phyloP scores from a whole-genome alignment of 2,113 vertebrate genomes.

The Sylvilagus bachmani region DNA sequence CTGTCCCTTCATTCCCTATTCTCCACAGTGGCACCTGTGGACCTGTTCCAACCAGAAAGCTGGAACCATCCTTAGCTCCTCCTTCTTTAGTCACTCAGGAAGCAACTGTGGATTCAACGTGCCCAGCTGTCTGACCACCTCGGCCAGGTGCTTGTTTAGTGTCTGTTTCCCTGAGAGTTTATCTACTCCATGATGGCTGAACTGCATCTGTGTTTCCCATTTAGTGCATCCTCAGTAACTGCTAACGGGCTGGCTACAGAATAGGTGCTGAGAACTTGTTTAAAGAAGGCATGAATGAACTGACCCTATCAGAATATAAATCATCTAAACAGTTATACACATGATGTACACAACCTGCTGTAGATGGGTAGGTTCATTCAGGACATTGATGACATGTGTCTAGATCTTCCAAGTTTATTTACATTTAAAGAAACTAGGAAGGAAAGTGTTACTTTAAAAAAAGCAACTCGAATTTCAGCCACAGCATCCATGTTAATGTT shows the following conservation, averaged over 20 bases:
- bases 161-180: not conserved
- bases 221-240: not conserved
- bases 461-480: not conserved
- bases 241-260: not conserved
- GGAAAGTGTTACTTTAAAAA: not conserved
- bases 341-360: not conserved
- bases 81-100: not conserved
- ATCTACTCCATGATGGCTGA: not conserved
- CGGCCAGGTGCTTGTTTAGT: not conserved
- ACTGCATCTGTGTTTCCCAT: not conserved
- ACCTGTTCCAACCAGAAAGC: not conserved
- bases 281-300: slow-evolving; percentile 44
- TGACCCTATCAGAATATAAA: slow-evolving; percentile 1
- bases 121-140: not conserved
- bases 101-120: not conserved
- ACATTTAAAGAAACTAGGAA: not conserved
- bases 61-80: not conserved
- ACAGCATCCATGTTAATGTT: not conserved
- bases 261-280: slow-evolving; percentile 31
- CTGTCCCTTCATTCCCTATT: not conserved
- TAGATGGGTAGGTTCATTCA: not conserved
- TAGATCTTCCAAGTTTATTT: not conserved
- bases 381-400: not conserved
- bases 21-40: not conserved
- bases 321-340: not conserved